Evolutionary conservation across 2,888 invertebrate species (phyloP), one percentile per base, ranked within the genome.

Genomic region (Calliopum simillimum): DNA sequence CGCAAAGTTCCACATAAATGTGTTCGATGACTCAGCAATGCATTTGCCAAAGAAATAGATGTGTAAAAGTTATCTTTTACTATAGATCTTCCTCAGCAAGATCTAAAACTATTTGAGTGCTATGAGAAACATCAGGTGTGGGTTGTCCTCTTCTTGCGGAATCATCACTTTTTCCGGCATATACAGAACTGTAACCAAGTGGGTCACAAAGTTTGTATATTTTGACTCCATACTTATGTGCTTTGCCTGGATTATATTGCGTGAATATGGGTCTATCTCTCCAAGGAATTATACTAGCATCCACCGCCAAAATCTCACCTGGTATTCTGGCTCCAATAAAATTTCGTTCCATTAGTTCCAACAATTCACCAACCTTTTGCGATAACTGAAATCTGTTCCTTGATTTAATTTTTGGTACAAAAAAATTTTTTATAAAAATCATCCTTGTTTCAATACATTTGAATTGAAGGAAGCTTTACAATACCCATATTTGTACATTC

Each of bases 201-300:
- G 67, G 69, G 41, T 70, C 58, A 11, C 71, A 68, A 64, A 59
- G 68, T 43, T 73, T 73, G 55, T 69, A 68, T 12, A 68, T 44
- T 63, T 70, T 62, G 4, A 53, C 55, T 3, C 44, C 23, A 58
- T 68, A 43, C 16, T 68, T 59, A 21, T 59, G 61, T 59, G 67
- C 23, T 58, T 67, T 58, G 56, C 49, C 41, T 16, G 25, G 51
- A 68, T 59, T 68, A 43, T 73, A 71, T 43, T 70, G 68, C 1
- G 69, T 53, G 21, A 71, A 71, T 25, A 64, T 49, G 6, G 69
- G 49, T 59, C 69, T 69, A 11, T 64, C 67, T 44, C 68, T 62
- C 53, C 66, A 70, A 8, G 64, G 68, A 55, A 70, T 72, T 64
- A 70, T 70, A 19, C 43, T 49, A 33, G 71, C 66, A 55, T 72